Base-by-base conservation (phyloP, 2,888 invertebrate genomes). In the Spodoptera exigua region DNA sequence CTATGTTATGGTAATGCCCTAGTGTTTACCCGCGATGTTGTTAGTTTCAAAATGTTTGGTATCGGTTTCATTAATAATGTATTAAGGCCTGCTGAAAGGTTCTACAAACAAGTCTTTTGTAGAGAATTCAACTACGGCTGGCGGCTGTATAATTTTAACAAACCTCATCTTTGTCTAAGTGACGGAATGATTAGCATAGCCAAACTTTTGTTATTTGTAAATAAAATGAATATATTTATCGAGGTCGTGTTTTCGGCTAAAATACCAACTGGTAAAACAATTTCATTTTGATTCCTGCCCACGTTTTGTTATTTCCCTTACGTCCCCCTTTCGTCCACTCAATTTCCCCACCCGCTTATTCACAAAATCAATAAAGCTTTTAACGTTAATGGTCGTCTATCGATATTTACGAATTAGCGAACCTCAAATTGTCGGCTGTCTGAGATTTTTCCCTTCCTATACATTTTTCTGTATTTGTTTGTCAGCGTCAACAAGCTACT, bases 331-430 rank as follows among this genome's bases (percentile, higher is more conserved):
- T 57, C 32, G 74, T 69, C 61, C 70, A 61, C 53, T 63, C 56
- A 36, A 60, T 11, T 45, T 51, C 66, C 64, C 74, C 77, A 76
- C 60, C 27, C 16, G 69, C 67, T 78, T 77, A 78, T 81, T 79
- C 62, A 72, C 73, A 69, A 80, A 88, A 90, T 90, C 89, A 89
- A 89, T 90, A 89, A 89, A 86, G 86, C 88, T 88, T 89, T 89
- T 87, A 87, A 73, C 81, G 78, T 62, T 87, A 87, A 89, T 87
- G 81, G 81, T 67, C 75, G 55, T 52, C 51, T 34, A 58, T 17
- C 39, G 46, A 61, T 61, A 44, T 65, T 70, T 61, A 51, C 21
- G 39, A 57, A 76, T 69, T 63, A 63, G 55, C 44, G 21, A 53
- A 65, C 46, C 41, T 48, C 16, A 45, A 61, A 44, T 57, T 52